Conservation (phyloP, 2,888 invertebrate species). For the Perdita meconis region DNA sequence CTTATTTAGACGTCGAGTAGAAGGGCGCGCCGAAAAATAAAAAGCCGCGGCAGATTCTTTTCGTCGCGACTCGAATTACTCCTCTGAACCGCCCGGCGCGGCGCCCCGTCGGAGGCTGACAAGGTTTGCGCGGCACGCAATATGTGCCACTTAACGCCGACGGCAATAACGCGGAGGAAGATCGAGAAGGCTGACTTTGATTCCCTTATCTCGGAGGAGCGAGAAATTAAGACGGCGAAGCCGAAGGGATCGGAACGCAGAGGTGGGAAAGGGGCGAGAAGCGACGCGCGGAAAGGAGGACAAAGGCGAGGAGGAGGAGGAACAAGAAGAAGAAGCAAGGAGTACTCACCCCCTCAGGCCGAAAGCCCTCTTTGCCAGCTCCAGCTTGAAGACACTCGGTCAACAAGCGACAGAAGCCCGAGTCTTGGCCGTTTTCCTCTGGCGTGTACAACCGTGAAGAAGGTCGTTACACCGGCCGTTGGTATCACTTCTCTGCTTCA, state of each 20-base stretch:
- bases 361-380: slow-evolving; percentile 80
- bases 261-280: slow-evolving; percentile 42
- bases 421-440: slow-evolving; percentile 56
- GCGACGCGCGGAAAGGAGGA: slow-evolving; percentile 22
- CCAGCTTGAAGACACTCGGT: slow-evolving; percentile 79
- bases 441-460: slow-evolving; percentile 44
- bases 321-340: slow-evolving; percentile 27
- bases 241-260: slow-evolving; percentile 9
- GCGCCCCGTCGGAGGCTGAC: neutral
- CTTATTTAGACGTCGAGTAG: slow-evolving; percentile 46
- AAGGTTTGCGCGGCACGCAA: slow-evolving; percentile 4
- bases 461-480: slow-evolving; percentile 52
- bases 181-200: neutral
- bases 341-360: slow-evolving; percentile 78
- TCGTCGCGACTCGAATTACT: neutral
- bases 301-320: slow-evolving; percentile 6
- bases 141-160: slow-evolving; percentile 4
- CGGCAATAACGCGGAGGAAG: neutral
- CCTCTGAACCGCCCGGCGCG: neutral
- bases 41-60: neutral
- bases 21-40: neutral
- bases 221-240: slow-evolving; percentile 35
- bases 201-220: slow-evolving; percentile 9
- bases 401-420: slow-evolving; percentile 68
- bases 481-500: slow-evolving; percentile 44